Conservation (phyloP, 2,113 vertebrate species). For the Trichomycterus rosablanca region DNA sequence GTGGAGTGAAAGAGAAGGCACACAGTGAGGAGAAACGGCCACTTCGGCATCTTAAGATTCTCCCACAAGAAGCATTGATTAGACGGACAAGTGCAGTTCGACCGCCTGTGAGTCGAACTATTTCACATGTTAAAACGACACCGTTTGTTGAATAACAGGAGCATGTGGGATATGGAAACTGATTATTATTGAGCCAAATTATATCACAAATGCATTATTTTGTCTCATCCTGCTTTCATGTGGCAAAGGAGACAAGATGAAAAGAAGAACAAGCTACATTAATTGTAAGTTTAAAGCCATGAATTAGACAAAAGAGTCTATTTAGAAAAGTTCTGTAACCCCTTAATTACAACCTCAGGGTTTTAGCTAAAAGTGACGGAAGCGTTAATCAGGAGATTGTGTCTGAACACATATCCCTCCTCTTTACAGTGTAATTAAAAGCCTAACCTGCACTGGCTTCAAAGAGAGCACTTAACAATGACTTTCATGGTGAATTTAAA, state of each 20-base stretch:
- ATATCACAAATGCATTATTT: background rate
- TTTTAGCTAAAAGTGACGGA: slow-evolving; percentile 45
- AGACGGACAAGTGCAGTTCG: slow-evolving; percentile 36
- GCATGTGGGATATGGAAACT: slow-evolving; percentile 30
- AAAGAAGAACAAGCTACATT: slow-evolving; percentile 29
- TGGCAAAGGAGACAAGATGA: slow-evolving; percentile 8
- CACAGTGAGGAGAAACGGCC: slow-evolving; percentile 60
- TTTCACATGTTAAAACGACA: slow-evolving; percentile 35
- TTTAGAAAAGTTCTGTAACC: slow-evolving; percentile 56
- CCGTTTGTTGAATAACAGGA: background rate
- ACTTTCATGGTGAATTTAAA: background rate
- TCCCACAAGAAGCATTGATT: slow-evolving; percentile 49
- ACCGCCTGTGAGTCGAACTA: slow-evolving; percentile 37
- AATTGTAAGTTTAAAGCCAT: slow-evolving; percentile 60
- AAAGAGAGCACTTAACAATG: slow-evolving; percentile 1
- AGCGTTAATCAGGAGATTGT: slow-evolving; percentile 52
- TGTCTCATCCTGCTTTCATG: slow-evolving; percentile 8
- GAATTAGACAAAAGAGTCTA: slow-evolving; percentile 63
- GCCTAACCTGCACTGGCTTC: slow-evolving; percentile 36
- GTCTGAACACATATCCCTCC: slow-evolving; percentile 50
- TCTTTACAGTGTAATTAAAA: slow-evolving; percentile 52
- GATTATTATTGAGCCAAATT: background rate
- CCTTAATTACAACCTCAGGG: slow-evolving; percentile 59
- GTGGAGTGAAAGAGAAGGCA: slow-evolving; percentile 49
- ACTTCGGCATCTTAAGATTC: slow-evolving; percentile 67